Conservation (phyloP, 2,797 vertebrate genomes). For the Chiroxiphia lanceolata region DNA sequence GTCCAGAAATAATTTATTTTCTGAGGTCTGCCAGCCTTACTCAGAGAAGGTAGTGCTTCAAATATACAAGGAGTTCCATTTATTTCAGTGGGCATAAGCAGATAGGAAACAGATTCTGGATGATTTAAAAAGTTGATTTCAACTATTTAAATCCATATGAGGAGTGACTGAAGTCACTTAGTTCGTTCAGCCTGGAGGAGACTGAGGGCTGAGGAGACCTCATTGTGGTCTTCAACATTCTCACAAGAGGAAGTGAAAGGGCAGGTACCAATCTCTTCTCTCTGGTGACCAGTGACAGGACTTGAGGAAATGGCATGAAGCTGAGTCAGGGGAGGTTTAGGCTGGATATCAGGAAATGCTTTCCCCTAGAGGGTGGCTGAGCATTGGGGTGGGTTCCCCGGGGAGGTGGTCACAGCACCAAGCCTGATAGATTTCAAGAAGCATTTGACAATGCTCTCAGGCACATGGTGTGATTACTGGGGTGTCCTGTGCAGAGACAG, state of each 20-base stretch:
- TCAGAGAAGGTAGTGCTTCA: background rate
- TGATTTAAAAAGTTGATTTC: background rate
- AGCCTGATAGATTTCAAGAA: accelerated
- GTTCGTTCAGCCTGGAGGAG: background rate
- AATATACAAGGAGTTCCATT: background rate
- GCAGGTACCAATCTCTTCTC: background rate
- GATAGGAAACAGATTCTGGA: background rate
- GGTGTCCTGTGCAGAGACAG: background rate
- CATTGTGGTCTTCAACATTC: background rate
- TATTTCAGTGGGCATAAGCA: background rate
- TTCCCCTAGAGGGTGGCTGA: accelerated
- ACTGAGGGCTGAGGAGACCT: background rate
- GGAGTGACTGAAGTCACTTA: background rate
- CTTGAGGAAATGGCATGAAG: accelerated
- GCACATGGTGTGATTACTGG: background rate
- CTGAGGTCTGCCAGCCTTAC: background rate
- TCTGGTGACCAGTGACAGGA: background rate
- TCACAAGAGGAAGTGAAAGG: background rate
- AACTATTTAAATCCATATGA: background rate
- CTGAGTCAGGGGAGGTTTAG: accelerated
- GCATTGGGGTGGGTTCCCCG: background rate
- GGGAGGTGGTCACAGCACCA: background rate
- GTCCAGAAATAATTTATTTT: constrained; percentile 12
- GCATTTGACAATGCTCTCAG: background rate
- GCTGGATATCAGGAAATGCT: accelerated